These are phyloP conservation scores for Crocidura indochinensis DNA, from an alignment of 2,797 vertebrate genomes.

Conservation along the genomic window DNA sequence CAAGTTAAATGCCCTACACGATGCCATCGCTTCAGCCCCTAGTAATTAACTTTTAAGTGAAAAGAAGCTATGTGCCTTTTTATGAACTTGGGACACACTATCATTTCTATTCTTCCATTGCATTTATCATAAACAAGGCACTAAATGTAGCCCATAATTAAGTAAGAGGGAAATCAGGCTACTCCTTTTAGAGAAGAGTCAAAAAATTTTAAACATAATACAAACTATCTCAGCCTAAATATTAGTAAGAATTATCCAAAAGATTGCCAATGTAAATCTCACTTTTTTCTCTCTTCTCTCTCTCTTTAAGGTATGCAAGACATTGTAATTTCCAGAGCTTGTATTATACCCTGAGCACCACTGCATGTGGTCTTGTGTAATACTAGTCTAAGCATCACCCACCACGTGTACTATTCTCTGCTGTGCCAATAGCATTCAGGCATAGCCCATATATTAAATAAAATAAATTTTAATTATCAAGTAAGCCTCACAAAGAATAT, in stretches of 20 bases:
- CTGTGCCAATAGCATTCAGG: too few species aligned
- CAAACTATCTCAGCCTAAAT: neutral
- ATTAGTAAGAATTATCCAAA: neutral
- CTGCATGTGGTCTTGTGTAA: too few species aligned
- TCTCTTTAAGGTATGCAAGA: too few species aligned
- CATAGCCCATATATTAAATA: too few species aligned
- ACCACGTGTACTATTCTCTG: too few species aligned
- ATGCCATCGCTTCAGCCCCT: too few species aligned
- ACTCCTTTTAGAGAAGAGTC: neutral
- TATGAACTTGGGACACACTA: neutral
- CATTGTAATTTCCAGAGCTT: too few species aligned
- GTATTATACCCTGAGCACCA: neutral
- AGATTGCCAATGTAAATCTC: neutral
- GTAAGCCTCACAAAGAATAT: neutral
- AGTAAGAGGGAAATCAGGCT: neutral
- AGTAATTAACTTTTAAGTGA: neutral
- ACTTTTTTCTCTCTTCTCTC: neutral
- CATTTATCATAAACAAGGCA: neutral
- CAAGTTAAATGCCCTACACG: too few species aligned
- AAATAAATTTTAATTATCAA: too few species aligned
- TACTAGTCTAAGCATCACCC: too few species aligned
- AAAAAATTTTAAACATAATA: constrained; percentile 1
- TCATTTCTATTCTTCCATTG: neutral
- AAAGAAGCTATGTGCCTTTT: neutral
- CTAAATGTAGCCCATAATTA: neutral